Evolutionary conservation across 1,140 invertebrate species (phyloP).

Genomic region (Monochamus saltuarius): DNA sequence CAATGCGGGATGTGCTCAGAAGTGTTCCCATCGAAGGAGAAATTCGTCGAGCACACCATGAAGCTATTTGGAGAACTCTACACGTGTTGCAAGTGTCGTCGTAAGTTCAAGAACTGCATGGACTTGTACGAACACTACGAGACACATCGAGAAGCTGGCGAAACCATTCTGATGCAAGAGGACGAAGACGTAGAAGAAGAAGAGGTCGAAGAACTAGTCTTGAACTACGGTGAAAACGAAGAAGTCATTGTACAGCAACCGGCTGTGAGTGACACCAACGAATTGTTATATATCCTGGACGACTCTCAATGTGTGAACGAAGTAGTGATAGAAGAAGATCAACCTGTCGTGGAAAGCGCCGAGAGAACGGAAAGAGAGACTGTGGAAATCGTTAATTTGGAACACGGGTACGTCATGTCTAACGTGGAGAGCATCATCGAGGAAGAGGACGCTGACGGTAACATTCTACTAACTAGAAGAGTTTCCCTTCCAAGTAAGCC

Average conservation of each 20-base stretch:
- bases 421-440: slow-evolving; percentile 26
- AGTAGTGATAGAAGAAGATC: slow-evolving; percentile 43
- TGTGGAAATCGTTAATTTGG: slow-evolving; percentile 39
- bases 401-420: slow-evolving; percentile 48
- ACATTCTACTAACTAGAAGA: slow-evolving; percentile 11
- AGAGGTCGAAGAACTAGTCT: slow-evolving; percentile 30
- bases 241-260: slow-evolving; percentile 22
- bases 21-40: slow-evolving; percentile 36
- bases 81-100: slow-evolving; percentile 43
- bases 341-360: slow-evolving; percentile 3
- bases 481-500: neutral
- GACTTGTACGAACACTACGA: slow-evolving; percentile 45
- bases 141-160: slow-evolving; percentile 29
- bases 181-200: slow-evolving; percentile 25
- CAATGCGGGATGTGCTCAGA: slow-evolving; percentile 38
- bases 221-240: slow-evolving; percentile 37
- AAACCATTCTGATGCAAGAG: slow-evolving; percentile 20
- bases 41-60: slow-evolving; percentile 43
- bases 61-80: slow-evolving; percentile 35
- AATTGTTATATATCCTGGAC: slow-evolving; percentile 42
- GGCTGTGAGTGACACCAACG: slow-evolving; percentile 40
- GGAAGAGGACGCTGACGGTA: slow-evolving; percentile 13
- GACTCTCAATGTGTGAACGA: slow-evolving; percentile 45
- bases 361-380: slow-evolving; percentile 21
- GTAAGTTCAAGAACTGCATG: slow-evolving; percentile 35